Conservation (phyloP, 2,797 vertebrate genomes). For the Clarias laeviceps region DNA sequence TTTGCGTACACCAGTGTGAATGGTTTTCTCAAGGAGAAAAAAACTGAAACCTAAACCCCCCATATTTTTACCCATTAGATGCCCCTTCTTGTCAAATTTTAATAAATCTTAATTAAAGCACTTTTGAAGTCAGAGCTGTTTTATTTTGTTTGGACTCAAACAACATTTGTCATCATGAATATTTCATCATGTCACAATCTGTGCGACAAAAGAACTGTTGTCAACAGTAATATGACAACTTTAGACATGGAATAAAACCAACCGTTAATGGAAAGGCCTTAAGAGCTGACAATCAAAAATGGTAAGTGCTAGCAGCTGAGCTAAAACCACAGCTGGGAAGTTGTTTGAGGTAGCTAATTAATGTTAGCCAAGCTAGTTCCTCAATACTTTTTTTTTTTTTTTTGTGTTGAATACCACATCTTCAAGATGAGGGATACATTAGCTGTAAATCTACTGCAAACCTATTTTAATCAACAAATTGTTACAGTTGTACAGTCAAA, state of each 20-base stretch:
- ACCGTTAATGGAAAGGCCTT: background rate
- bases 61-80: background rate
- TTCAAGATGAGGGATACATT: background rate
- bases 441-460: background rate
- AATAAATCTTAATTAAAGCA: background rate
- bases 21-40: background rate
- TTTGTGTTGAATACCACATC: too few relatives aligned
- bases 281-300: background rate
- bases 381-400: background rate
- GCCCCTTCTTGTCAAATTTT: background rate
- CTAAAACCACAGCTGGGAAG: conserved; percentile 1
- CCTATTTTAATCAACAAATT: background rate
- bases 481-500: background rate
- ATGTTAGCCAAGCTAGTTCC: background rate
- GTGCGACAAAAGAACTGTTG: background rate
- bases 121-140: background rate
- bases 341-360: background rate
- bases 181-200: background rate
- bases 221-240: background rate
- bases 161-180: background rate
- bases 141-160: background rate
- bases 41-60: background rate
- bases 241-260: background rate
- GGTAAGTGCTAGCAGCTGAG: background rate
- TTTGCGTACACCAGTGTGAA: background rate